Evolutionary conservation across 2,797 vertebrate genomes (phyloP), one percentile per base, ranked within the genome.

Genomic region (Chrysocyon brachyurus): DNA sequence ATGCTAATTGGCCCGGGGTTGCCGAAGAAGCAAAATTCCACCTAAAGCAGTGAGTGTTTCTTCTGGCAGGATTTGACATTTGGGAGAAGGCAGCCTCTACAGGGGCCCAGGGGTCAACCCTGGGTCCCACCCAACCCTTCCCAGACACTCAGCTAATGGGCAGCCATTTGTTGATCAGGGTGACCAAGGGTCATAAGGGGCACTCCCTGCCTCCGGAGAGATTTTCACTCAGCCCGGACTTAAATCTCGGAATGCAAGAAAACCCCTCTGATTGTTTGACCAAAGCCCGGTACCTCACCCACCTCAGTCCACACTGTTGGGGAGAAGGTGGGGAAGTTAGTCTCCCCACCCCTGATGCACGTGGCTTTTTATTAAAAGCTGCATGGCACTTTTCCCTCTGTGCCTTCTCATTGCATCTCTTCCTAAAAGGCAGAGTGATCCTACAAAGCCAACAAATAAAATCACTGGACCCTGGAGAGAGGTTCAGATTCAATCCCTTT

Each of bases 1-100:
- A 68, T 87, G 97, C 96, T 97, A 98, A 98, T 98, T 96, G 96
- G 66, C 22, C 70, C 49, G 6, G 70, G 12, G 49, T 28, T 89
- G 94, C 79, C 54, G 4, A 95, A 94, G 49, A 87, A 87, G 46
- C 77, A 78, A 81, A 95, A 97, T 97, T 78, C 79, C 28, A 54
- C 49, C 90, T 36, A 75, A 88, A 90, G n/a, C 59, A 56, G 52
- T 10, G 59, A 95, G 33, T 21, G 49, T 83, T 87, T 75, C 72
- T 91, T 92, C 72, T 68, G 78, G 85, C 85, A 90, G 95, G 26
- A 68, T 78, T 85, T 90, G 89, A 54, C 56, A 79, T 84, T 90
- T 59, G 73, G 36, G 88, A 94, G 31, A 87, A 5, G 78, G 83
- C 28, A 70, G 61, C 77, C 61, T 88, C 31, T 24, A 24, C 3